Evolutionary conservation across 2,113 vertebrate genomes (phyloP), one percentile per base, ranked within the genome.

Genomic region (Nothoprocta pentlandii): DNA sequence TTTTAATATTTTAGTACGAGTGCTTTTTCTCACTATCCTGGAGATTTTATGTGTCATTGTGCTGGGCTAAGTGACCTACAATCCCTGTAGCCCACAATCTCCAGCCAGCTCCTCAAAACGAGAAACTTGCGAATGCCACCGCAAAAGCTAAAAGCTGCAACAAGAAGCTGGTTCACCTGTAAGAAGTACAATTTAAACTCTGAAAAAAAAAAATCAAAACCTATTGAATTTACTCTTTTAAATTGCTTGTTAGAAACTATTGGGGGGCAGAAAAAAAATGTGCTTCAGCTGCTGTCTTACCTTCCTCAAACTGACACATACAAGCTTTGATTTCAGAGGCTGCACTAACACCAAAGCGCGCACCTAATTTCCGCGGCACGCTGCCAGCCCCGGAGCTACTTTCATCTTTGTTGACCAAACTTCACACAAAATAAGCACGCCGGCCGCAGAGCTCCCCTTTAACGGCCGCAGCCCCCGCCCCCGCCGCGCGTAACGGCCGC

Each of bases 31-130:
- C 25, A 80, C 59, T 16, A 54, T 4, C 7, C 16, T 28, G 9
- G 74, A 64, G 61, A 36, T 44, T 41, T 77, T 12, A 67, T 4
- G 7, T 39, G 39, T 11, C 26, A 41, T 32, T 58, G 32, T 16
- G 0, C 0, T 12, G 8, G 10, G 28, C 23, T 51, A 59, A 49
- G 56, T 5, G 6, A 80, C 49, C 34, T 42, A 5, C 30, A 79
- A 47, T 0, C 0, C 58, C 1, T 8, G 9, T 28, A 87, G 39
- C 10, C n/a, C 28, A n/a, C 17, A 8, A 46, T 19, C 25, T 32
- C 16, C 32, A 66, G 1, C 5, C 21, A 11, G 32, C 11, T 47
- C 25, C 36, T 39, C 39, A 53, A 67, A 81, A 23, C 84, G 15
- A 44, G 9, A 51, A 32, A 41, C 36, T 25, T 46, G 19, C n/a